Evolutionary conservation across 2,113 vertebrate species (phyloP).

Genomic region (Heteronetta atricapilla): DNA sequence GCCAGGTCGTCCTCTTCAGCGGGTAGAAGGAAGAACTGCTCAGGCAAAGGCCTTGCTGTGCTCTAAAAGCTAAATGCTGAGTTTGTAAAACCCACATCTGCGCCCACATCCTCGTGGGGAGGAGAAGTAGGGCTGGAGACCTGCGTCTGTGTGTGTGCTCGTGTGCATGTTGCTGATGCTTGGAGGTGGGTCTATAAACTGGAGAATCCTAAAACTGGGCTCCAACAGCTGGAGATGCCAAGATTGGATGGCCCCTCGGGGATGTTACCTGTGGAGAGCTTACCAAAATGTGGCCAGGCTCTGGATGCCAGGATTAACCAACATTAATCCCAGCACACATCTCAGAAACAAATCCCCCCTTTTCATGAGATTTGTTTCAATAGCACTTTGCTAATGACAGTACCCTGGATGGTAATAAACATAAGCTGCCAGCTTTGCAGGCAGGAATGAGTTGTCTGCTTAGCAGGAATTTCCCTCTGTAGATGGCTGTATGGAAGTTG

Average conservation of each 20-base stretch:
- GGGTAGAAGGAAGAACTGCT: background rate
- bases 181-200: background rate
- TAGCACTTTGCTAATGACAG: background rate
- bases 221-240: background rate
- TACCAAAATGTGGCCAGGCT: fast-evolving
- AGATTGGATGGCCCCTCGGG: background rate
- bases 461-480: background rate
- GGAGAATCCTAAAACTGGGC: background rate
- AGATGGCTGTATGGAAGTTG: background rate
- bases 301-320: background rate
- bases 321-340: background rate
- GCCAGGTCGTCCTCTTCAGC: background rate
- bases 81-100: background rate
- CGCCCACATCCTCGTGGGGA: background rate
- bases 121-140: background rate
- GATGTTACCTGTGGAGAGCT: background rate
- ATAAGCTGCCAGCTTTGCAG: background rate
- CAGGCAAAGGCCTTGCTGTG: background rate
- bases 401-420: background rate
- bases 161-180: background rate
- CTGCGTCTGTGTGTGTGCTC: background rate
- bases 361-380: fast-evolving
- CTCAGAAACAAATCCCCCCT: background rate
- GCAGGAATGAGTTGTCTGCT: background rate
- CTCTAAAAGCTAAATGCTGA: background rate